Evolutionary conservation across 2,797 vertebrate species (phyloP), one percentile per base, ranked within the genome.

Genomic region (Zenarchopterus dispar): DNA sequence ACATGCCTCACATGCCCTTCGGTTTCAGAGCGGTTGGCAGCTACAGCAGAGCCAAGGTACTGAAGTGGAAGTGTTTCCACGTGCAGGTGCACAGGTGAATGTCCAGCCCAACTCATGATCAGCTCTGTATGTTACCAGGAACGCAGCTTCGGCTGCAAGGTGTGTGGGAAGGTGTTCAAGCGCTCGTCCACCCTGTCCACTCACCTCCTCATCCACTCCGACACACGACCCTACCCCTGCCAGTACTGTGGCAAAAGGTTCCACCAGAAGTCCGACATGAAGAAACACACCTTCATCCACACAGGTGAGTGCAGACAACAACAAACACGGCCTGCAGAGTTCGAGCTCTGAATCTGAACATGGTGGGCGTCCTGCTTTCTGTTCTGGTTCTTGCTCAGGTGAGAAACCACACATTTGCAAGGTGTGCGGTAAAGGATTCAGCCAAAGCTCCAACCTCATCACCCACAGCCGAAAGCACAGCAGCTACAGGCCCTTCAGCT

Each of bases 391-490:
- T 31, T 50, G 13, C 16, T 5, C 82, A 94, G 94, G 94, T 49
- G 94, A 94, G 87, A 95, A 94, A 73, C 94, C 94, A 0, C 94
- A 95, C 8, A 84, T 93, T 60, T 94, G 94, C 51, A 89, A 90
- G 46, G 93, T 95, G 69, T 95, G 94, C 18, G 94, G 94, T 24
- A 94, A 94, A 78, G 92, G 92, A 16, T 95, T 95, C 90, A 95
- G 94, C 68, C 94, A 95, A 61, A 94, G 94, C 85, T 95, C 94
- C 68, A 95, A 95, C 86, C 93, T 95, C 77, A 93, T 95, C 87
- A 95, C 94, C 22, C 94, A 95, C 90, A 91, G 90, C 82, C 74
- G 93, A 64, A 94, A 95, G 69, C 94, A 95, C 89, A 81, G 70
- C 73, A 86, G 80, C 70, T 90, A 91, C 78, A 80, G 80, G 71